phyloP scores from a whole-genome alignment of 1,140 invertebrate species.

The Drosophila kepulauana region DNA sequence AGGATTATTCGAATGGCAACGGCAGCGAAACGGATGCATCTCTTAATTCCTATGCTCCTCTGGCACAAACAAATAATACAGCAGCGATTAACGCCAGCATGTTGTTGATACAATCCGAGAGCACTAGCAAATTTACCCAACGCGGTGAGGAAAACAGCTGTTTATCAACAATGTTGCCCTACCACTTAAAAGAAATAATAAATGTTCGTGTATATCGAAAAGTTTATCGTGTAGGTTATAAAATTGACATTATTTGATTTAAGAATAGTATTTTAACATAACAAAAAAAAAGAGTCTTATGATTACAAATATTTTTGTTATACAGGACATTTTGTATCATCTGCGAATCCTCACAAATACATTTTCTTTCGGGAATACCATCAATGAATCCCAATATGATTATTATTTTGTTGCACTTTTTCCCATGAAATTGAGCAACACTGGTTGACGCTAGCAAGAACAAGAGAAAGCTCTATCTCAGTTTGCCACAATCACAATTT shows the following conservation, averaged over 20 bases:
- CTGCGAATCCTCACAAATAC: neutral
- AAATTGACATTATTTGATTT: neutral
- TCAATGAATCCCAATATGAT: neutral
- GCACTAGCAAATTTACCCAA: slow-evolving; percentile 49
- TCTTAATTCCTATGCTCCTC: slow-evolving; percentile 24
- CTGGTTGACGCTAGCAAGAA: slow-evolving; percentile 57
- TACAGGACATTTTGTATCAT: neutral
- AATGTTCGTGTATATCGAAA: neutral
- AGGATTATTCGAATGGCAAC: slow-evolving; percentile 33
- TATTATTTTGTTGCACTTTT: neutral
- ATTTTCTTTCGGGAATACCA: neutral
- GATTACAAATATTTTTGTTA: too few species aligned
- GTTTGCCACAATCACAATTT: slow-evolving; percentile 75
- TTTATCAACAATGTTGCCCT: slow-evolving; percentile 41
- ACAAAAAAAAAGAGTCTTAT: too few species aligned
- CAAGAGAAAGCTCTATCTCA: slow-evolving; percentile 50
- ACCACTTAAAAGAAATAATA: neutral
- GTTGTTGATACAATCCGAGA: slow-evolving; percentile 75
- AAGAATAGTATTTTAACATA: too few species aligned
- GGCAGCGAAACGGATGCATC: slow-evolving; percentile 15
- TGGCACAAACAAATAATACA: slow-evolving; percentile 19
- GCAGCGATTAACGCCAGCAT: slow-evolving; percentile 69
- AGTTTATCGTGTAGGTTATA: neutral
- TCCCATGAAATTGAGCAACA: slow-evolving; percentile 32
- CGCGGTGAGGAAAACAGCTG: slow-evolving; percentile 52